Percentiles rank a stretch among this genome's conserved stretches.
Conservation (phyloP, 2,113 vertebrate species). For the Pygoscelis antarcticus region DNA sequence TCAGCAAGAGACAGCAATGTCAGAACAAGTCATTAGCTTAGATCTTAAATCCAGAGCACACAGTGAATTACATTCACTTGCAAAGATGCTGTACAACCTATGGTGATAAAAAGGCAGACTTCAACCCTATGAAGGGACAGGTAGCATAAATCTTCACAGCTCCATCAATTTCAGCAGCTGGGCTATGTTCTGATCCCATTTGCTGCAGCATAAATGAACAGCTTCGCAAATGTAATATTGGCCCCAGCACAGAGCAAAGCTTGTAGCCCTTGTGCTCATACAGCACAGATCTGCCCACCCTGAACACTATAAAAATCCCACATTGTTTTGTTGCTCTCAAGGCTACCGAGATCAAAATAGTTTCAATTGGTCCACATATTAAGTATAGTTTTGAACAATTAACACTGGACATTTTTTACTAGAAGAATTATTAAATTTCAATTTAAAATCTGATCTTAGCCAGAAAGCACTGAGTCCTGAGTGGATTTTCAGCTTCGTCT, state of each 20-base stretch:
- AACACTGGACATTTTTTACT: too few relatives aligned
- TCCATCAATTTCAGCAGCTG: background rate
- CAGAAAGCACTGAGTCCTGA: accelerated
- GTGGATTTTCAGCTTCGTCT: background rate
- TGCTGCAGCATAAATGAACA: background rate
- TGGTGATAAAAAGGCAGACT: accelerated
- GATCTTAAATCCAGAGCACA: background rate
- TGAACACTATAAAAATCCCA: background rate
- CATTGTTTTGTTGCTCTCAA: background rate
- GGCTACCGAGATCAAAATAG: background rate
- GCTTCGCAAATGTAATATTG: background rate
- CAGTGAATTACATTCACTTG: background rate
- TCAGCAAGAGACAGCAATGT: background rate
- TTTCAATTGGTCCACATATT: accelerated
- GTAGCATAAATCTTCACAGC: background rate
- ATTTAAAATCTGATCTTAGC: background rate
- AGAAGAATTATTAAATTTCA: background rate
- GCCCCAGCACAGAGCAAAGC: background rate
- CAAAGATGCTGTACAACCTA: background rate
- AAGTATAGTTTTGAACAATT: too few relatives aligned
- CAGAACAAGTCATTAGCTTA: background rate
- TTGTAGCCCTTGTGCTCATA: background rate
- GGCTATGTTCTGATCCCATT: background rate
- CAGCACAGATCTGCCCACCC: too few relatives aligned
- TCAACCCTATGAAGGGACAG: accelerated